phyloP scores from a whole-genome alignment of 2,888 invertebrate species.

The Stictocephala bisonia region DNA sequence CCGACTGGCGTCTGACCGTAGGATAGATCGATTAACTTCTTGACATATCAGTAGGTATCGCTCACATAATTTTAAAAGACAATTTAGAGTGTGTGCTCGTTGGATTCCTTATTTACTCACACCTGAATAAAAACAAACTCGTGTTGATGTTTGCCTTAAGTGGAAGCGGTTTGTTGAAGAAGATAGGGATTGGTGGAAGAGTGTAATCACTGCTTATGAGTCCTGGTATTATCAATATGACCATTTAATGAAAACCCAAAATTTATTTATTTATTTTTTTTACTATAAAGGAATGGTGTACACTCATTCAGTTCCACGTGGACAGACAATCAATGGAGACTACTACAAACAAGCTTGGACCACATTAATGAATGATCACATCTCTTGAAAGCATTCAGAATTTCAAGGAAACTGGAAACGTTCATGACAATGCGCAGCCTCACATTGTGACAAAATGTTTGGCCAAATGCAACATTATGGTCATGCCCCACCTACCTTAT shows the following conservation, averaged over 20 bases:
- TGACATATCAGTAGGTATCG: neutral
- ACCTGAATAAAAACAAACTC: constrained; percentile 1
- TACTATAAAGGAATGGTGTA: constrained; percentile 40
- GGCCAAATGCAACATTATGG: neutral
- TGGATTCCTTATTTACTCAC: neutral
- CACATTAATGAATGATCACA: constrained; percentile 15
- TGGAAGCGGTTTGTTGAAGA: constrained; percentile 6
- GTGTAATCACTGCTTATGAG: constrained; percentile 5
- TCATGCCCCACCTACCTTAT: neutral
- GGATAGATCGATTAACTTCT: neutral
- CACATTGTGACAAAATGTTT: constrained; percentile 22
- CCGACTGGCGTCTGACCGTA: neutral
- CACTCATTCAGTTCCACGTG: constrained; percentile 35
- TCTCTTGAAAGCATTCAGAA: constrained; percentile 21
- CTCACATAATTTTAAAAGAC: constrained; percentile 10
- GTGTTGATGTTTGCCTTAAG: constrained; percentile 3
- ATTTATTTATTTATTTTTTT: constrained; percentile 34
- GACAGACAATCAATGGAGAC: constrained; percentile 36
- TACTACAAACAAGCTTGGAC: constrained; percentile 35
- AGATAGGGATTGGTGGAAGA: constrained; percentile 10
- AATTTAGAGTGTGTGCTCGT: neutral
- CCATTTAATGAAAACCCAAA: neutral
- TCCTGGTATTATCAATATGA: neutral
- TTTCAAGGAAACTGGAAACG: constrained; percentile 21
- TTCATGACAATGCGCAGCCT: constrained; percentile 31